phyloP scores from a whole-genome alignment of 2,888 invertebrate species.

The Proisotoma minuta region DNA sequence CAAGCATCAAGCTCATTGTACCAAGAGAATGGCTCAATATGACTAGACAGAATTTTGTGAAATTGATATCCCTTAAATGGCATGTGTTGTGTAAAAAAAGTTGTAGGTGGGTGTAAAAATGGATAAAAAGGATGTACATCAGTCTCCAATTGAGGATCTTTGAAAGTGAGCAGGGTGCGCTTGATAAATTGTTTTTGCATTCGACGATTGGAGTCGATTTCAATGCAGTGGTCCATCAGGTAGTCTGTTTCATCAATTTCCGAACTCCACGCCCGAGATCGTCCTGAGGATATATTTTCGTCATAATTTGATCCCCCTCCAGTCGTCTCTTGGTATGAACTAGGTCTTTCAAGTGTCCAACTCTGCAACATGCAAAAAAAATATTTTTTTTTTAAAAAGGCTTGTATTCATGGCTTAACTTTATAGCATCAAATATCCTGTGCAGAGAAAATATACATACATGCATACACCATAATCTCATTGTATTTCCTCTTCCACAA shows the following conservation, averaged over 20 bases:
- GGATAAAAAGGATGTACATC: constrained; percentile 59
- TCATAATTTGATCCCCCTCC: constrained; percentile 40
- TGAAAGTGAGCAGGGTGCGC: constrained; percentile 80
- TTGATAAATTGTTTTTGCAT: constrained; percentile 83
- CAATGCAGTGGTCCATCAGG: constrained; percentile 77
- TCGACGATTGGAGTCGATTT: constrained; percentile 81
- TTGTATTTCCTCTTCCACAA: no score
- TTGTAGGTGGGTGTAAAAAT: no score
- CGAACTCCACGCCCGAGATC: constrained; percentile 40
- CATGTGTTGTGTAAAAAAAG: no score
- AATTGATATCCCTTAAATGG: no score
- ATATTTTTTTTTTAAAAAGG: background rate
- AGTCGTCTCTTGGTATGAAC: constrained; percentile 36
- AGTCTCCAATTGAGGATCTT: constrained; percentile 70
- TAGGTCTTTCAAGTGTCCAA: constrained; percentile 39
- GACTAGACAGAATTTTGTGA: no score
- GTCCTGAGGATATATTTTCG: constrained; percentile 37
- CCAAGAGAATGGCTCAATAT: no score
- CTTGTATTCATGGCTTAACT: no score
- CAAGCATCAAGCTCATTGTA: no score
- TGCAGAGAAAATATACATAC: no score
- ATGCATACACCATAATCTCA: no score
- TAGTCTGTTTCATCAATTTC: constrained; percentile 56
- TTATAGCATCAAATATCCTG: no score
- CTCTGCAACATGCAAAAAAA: constrained; percentile 12